phyloP scores from a whole-genome alignment of 1,140 invertebrate species.

The Ptiloglossa arizonensis region DNA sequence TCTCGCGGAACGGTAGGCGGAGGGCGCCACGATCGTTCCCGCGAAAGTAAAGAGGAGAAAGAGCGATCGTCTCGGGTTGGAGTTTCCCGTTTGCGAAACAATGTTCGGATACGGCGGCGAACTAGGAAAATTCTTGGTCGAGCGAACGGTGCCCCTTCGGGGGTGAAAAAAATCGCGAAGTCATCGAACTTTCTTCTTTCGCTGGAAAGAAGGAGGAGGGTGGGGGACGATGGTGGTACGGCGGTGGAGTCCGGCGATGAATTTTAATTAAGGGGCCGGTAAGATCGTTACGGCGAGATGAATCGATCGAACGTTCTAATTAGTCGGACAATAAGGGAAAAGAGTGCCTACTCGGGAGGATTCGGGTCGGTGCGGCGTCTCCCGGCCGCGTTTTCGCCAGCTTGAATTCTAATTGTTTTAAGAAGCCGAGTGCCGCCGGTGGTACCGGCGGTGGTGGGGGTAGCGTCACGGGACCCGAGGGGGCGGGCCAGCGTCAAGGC shows the following conservation, averaged over 20 bases:
- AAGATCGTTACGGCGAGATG: slow-evolving; percentile 62
- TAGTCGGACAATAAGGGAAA: slow-evolving; percentile 61
- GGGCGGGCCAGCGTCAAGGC: slow-evolving; percentile 15
- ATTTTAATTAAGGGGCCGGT: slow-evolving; percentile 65
- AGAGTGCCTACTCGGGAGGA: slow-evolving; percentile 21
- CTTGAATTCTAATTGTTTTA: slow-evolving; percentile 60
- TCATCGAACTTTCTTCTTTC: slow-evolving; percentile 45
- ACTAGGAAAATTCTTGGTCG: slow-evolving; percentile 38
- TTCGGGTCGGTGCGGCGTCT: background rate
- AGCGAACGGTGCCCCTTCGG: background rate
- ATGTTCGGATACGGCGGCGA: background rate
- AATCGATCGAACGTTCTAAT: slow-evolving; percentile 67
- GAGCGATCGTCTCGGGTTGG: background rate
- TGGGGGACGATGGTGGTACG: too few relatives aligned
- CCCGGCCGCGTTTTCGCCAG: slow-evolving; percentile 16
- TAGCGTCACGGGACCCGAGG: too few relatives aligned
- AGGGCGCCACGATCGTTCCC: too few relatives aligned
- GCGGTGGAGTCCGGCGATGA: slow-evolving; percentile 47
- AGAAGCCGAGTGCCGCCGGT: slow-evolving; percentile 47
- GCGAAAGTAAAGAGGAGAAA: background rate
- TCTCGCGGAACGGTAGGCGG: background rate
- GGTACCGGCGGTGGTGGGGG: too few relatives aligned
- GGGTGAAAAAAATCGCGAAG: slow-evolving; percentile 30
- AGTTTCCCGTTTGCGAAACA: slow-evolving; percentile 4
- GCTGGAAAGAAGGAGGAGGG: too few relatives aligned